phyloP scores from a whole-genome alignment of 2,888 invertebrate species.

The Plagodis dolabraria region DNA sequence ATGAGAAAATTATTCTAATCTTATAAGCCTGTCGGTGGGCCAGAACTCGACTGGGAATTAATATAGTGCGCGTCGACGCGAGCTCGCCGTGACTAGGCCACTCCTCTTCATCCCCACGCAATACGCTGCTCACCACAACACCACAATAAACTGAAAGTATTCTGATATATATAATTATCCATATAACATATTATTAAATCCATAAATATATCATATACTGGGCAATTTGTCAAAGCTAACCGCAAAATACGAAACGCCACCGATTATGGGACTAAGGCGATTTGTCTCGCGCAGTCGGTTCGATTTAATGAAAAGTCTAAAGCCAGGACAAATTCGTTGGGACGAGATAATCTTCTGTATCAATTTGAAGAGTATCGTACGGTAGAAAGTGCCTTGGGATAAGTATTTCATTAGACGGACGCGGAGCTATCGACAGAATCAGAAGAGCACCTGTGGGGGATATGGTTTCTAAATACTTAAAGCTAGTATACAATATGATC shows the following conservation, averaged over 20 bases:
- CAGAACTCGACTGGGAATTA: conserved; percentile 73
- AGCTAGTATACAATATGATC: too few relatives aligned
- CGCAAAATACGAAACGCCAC: conserved; percentile 33
- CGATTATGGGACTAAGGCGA: conserved; percentile 57
- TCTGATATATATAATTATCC: too few relatives aligned
- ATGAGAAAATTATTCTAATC: conserved; percentile 84
- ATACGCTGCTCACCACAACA: conserved; percentile 5
- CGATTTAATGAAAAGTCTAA: conserved; percentile 78
- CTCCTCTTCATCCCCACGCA: neutral
- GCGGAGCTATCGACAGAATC: conserved; percentile 35
- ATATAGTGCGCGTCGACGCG: conserved; percentile 66
- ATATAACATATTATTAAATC: neutral
- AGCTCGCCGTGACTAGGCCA: conserved; percentile 29
- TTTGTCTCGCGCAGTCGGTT: conserved; percentile 60
- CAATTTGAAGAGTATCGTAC: conserved; percentile 69
- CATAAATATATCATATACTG: conserved; percentile 14
- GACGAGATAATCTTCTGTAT: conserved; percentile 76
- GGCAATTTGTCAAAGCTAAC: conserved; percentile 24
- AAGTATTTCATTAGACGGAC: conserved; percentile 72
- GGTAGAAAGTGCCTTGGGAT: conserved; percentile 63
- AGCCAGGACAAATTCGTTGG: conserved; percentile 63
- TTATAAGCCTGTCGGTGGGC: conserved; percentile 79
- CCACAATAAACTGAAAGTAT: too few relatives aligned
- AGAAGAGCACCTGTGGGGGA: conserved; percentile 40
- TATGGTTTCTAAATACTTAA: conserved; percentile 3